Percentiles rank a stretch among this genome's conserved stretches.
Evolutionary conservation across 2,888 invertebrate genomes (phyloP).

Genomic region (Apodemia hepburni): DNA sequence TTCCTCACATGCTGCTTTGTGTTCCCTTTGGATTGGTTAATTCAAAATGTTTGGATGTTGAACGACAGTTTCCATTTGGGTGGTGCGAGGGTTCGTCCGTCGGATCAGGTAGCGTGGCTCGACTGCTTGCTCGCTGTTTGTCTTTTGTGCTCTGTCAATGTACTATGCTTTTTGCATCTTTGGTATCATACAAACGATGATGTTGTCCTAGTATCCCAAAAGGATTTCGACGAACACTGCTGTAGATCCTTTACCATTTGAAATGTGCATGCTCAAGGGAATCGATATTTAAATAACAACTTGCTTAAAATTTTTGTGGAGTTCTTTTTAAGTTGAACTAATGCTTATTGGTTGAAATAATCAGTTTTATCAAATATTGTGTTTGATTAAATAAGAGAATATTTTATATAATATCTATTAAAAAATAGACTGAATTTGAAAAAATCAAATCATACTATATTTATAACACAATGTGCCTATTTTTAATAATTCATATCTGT

Average conservation of each 20-base stretch:
- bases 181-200: conserved; percentile 60
- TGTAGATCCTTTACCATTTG: conserved; percentile 48
- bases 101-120: conserved; percentile 91
- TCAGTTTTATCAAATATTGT: too few species aligned
- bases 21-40: conserved; percentile 56
- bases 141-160: conserved; percentile 83
- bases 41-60: conserved; percentile 48
- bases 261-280: conserved; percentile 34
- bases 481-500: too few species aligned
- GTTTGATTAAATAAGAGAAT: too few species aligned
- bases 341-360: conserved; percentile 8
- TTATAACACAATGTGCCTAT: too few species aligned
- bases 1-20: conserved; percentile 76
- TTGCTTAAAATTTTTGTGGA: conserved; percentile 13
- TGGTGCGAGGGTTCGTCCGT: conserved; percentile 79
- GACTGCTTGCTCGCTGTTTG: conserved; percentile 85
- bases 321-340: conserved; percentile 15
- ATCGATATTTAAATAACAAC: neutral
- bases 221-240: conserved; percentile 62
- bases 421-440: too few species aligned
- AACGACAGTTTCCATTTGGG: conserved; percentile 77
- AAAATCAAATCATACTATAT: too few species aligned
- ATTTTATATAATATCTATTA: too few species aligned
- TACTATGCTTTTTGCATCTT: conserved; percentile 83
- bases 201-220: conserved; percentile 45